Evolutionary conservation across 1,140 invertebrate species (phyloP).

Genomic region (Papilio dardanus): DNA sequence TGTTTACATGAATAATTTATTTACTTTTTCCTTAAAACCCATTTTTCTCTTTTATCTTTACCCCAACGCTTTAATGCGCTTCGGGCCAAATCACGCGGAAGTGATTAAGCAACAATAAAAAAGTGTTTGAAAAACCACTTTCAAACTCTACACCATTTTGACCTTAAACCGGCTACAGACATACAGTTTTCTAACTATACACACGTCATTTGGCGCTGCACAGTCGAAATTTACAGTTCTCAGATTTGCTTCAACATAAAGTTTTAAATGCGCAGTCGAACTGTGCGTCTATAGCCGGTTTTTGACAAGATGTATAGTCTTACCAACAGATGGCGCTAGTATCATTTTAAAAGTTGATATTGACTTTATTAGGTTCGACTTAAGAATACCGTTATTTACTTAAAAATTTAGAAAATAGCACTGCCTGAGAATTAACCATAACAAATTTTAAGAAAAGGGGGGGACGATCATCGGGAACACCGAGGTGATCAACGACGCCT

Average conservation of each 20-base stretch:
- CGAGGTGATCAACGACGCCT: too few species aligned
- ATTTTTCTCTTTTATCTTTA: constrained; percentile 23
- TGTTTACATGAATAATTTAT: constrained; percentile 11
- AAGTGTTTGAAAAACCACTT: background rate
- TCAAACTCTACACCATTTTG: background rate
- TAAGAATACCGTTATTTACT: background rate
- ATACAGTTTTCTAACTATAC: too few species aligned
- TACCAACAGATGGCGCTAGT: background rate
- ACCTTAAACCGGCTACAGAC: too few species aligned
- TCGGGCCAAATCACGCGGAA: background rate
- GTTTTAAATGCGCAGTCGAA: too few species aligned
- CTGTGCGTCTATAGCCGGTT: too few species aligned
- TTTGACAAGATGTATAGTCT: background rate
- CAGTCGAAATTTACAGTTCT: too few species aligned
- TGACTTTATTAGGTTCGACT: background rate
- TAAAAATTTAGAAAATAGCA: too few species aligned
- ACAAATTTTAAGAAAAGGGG: too few species aligned
- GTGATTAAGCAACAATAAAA: constrained; percentile 8
- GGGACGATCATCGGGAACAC: too few species aligned
- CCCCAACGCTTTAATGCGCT: constrained; percentile 2
- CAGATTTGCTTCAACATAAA: too few species aligned
- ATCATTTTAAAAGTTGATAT: background rate
- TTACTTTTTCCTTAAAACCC: background rate
- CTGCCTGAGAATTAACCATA: too few species aligned
- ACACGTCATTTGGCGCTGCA: too few species aligned